A percentile compares a stretch with the other conserved stretches of the same genome.
Conservation (phyloP, 2,113 vertebrate genomes). For the Oriolus oriolus region DNA sequence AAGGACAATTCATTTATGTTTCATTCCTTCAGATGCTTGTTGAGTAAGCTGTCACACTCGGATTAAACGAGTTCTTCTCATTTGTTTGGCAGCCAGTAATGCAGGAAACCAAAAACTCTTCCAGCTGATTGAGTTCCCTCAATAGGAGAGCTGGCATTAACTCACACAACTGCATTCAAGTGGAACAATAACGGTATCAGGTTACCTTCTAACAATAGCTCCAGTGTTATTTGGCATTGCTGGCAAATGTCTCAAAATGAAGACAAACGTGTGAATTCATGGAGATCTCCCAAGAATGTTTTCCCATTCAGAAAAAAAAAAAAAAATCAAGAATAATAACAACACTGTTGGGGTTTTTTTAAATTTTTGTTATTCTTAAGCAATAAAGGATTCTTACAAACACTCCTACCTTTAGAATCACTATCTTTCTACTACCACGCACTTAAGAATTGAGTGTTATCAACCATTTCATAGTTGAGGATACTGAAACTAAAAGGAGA, state of each 20-base stretch:
- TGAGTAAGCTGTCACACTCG: conserved; percentile 40
- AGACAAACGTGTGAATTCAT: conserved; percentile 40
- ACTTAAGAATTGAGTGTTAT: background rate
- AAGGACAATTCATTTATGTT: conserved; percentile 49
- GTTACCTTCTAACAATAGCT: conserved; percentile 60
- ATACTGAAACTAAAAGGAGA: background rate
- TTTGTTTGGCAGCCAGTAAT: conserved; percentile 33
- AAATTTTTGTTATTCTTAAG: background rate
- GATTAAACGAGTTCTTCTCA: conserved; percentile 49
- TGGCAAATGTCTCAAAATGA: conserved; percentile 42
- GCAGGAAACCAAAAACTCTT: conserved; percentile 60
- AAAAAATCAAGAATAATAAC: background rate
- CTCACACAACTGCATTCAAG: conserved; percentile 11
- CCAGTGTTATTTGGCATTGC: conserved; percentile 21
- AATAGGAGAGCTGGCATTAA: conserved; percentile 39
- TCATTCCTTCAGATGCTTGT: conserved; percentile 14
- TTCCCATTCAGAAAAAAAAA: background rate
- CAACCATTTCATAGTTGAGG: background rate
- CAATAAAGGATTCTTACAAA: background rate
- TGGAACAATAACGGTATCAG: conserved; percentile 65
- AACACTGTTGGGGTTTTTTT: background rate
- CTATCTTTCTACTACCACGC: background rate
- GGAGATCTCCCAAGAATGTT: conserved; percentile 35
- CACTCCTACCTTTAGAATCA: background rate
- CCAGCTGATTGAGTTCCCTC: conserved; percentile 42